These are phyloP conservation scores for Eupithecia subfuscata DNA, from an alignment of 2,888 invertebrate species.

Conservation along the genomic window DNA sequence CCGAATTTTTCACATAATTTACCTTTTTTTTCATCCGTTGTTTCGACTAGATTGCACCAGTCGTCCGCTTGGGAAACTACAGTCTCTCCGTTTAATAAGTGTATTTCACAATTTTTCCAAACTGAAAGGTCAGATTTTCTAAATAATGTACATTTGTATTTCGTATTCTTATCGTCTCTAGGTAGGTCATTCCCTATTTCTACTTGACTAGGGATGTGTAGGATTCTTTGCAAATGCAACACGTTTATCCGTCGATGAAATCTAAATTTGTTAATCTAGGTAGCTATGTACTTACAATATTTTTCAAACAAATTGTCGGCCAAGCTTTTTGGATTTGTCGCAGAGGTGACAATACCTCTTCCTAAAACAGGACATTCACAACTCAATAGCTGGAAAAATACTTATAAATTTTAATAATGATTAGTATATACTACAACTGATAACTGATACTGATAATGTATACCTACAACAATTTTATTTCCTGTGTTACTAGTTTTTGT, in stretches of 20 bases:
- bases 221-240: not conserved
- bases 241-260: not conserved
- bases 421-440: too few relatives aligned
- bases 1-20: not conserved
- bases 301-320: constrained; percentile 64
- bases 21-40: constrained; percentile 2
- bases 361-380: constrained; percentile 48
- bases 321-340: constrained; percentile 55
- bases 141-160: not conserved
- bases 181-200: not conserved
- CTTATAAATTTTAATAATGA: not conserved
- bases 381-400: not conserved
- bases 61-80: constrained; percentile 50
- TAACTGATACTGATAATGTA: not conserved
- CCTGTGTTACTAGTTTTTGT: not conserved
- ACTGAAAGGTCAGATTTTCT: constrained; percentile 7
- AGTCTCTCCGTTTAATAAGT: constrained; percentile 34
- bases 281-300: constrained; percentile 65
- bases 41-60: constrained; percentile 10
- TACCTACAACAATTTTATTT: not conserved
- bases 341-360: constrained; percentile 65
- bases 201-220: not conserved
- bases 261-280: not conserved
- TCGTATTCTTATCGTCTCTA: not conserved
- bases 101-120: constrained; percentile 15